Evolutionary conservation across 2,888 invertebrate genomes (phyloP).

Genomic region (Tachystola acroxantha): DNA sequence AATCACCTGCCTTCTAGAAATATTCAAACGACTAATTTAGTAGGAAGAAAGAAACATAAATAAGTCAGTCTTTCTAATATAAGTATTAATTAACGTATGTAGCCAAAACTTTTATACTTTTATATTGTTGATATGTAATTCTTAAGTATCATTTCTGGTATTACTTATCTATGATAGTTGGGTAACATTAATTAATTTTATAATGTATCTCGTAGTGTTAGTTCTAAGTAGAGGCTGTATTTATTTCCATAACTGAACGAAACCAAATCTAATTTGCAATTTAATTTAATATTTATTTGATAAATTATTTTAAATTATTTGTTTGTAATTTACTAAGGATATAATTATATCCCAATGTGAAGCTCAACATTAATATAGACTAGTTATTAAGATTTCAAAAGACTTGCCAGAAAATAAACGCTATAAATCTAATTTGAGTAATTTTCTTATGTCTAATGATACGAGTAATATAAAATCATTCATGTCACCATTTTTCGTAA

Average conservation of each 20-base stretch:
- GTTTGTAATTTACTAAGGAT: constrained; percentile 13
- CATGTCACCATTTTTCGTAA: no score
- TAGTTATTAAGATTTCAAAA: constrained; percentile 27
- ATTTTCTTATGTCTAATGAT: not conserved
- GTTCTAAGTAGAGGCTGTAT: constrained; percentile 16
- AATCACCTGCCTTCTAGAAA: constrained; percentile 47
- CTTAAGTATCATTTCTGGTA: no score
- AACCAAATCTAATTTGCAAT: constrained; percentile 62
- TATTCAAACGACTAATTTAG: constrained; percentile 28
- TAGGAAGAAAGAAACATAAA: constrained; percentile 34
- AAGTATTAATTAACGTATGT: constrained; percentile 17
- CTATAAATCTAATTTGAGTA: constrained; percentile 5
- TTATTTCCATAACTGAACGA: constrained; percentile 27
- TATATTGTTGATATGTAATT: not conserved
- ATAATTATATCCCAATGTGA: constrained; percentile 7
- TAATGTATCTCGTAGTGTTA: constrained; percentile 3
- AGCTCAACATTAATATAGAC: constrained; percentile 20
- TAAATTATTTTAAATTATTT: constrained; percentile 36
- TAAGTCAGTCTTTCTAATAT: constrained; percentile 13
- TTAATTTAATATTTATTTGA: constrained; percentile 32
- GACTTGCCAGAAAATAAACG: constrained; percentile 40
- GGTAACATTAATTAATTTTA: not conserved
- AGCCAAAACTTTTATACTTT: constrained; percentile 27
- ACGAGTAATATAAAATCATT: no score
- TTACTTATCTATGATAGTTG: not conserved